phyloP scores from a whole-genome alignment of 2,888 invertebrate genomes.

The Chalcosyrphus nemorum region DNA sequence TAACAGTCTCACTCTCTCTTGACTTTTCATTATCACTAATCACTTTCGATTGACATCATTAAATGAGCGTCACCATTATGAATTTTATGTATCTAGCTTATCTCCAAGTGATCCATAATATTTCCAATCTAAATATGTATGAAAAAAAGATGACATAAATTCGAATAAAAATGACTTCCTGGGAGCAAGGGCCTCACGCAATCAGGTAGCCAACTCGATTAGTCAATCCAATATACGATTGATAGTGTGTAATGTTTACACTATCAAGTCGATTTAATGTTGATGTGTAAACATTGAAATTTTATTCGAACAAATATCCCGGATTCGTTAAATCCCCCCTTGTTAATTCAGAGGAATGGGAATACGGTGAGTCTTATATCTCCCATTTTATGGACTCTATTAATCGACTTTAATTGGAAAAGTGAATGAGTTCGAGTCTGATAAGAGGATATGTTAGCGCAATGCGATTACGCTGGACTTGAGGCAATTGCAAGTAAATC shows the following conservation, averaged over 20 bases:
- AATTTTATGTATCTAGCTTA: slow-evolving; percentile 27
- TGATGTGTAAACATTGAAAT: slow-evolving; percentile 50
- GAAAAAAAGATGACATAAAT: slow-evolving; percentile 6
- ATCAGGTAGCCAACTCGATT: slow-evolving; percentile 24
- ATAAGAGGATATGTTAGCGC: slow-evolving; percentile 14
- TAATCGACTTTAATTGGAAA: slow-evolving; percentile 67
- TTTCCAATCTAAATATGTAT: slow-evolving; percentile 14
- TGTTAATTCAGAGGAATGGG: not conserved
- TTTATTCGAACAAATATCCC: slow-evolving; percentile 27
- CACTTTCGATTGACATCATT: slow-evolving; percentile 27
- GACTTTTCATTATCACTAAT: not conserved
- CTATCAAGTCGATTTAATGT: slow-evolving; percentile 34
- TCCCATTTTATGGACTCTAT: slow-evolving; percentile 20
- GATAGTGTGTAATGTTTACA: slow-evolving; percentile 22
- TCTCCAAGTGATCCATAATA: slow-evolving; percentile 48
- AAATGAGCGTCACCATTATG: slow-evolving; percentile 13
- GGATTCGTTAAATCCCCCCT: slow-evolving; percentile 13
- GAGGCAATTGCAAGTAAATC: not conserved
- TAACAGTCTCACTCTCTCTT: no score
- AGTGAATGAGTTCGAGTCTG: slow-evolving; percentile 40
- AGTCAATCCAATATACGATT: slow-evolving; percentile 34
- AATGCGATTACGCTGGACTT: not conserved
- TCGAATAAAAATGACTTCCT: slow-evolving; percentile 1
- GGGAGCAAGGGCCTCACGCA: slow-evolving; percentile 30
- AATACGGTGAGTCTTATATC: slow-evolving; percentile 1